Evolutionary conservation across 1,140 invertebrate species (phyloP).

Genomic region (Adoxophyes honmai): DNA sequence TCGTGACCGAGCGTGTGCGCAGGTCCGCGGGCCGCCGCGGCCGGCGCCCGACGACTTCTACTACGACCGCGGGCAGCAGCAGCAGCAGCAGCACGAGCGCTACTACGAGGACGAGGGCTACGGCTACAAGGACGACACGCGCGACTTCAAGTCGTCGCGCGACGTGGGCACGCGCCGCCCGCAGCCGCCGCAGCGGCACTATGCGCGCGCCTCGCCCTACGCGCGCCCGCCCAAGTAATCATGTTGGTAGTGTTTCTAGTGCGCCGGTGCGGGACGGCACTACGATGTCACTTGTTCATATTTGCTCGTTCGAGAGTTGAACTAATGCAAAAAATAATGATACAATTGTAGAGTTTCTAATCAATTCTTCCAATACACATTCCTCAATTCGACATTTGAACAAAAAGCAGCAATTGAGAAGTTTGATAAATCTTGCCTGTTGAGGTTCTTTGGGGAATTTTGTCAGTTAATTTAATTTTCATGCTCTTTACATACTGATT

Average conservation of each 20-base stretch:
- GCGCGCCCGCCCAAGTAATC: constrained; percentile 53
- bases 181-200: constrained; percentile 4
- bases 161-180: constrained; percentile 56
- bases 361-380: too few species aligned
- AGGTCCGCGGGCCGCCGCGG: constrained; percentile 54
- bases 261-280: neutral
- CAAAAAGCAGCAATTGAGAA: too few species aligned
- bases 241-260: neutral
- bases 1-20: too few species aligned
- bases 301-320: too few species aligned
- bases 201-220: constrained; percentile 24
- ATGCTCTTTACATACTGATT: too few species aligned
- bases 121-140: constrained; percentile 48
- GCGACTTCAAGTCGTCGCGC: constrained; percentile 54
- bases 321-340: too few species aligned
- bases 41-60: constrained; percentile 49
- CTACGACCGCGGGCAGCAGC: constrained; percentile 40
- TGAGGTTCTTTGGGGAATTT: too few species aligned
- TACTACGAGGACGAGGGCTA: constrained; percentile 58
- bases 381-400: too few species aligned
- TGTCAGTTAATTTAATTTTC: too few species aligned
- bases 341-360: too few species aligned
- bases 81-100: constrained; percentile 31
- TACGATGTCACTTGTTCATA: too few species aligned
- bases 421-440: too few species aligned